Evolutionary conservation across 2,888 invertebrate genomes (phyloP).

Genomic region (Toxonevra muliebris): DNA sequence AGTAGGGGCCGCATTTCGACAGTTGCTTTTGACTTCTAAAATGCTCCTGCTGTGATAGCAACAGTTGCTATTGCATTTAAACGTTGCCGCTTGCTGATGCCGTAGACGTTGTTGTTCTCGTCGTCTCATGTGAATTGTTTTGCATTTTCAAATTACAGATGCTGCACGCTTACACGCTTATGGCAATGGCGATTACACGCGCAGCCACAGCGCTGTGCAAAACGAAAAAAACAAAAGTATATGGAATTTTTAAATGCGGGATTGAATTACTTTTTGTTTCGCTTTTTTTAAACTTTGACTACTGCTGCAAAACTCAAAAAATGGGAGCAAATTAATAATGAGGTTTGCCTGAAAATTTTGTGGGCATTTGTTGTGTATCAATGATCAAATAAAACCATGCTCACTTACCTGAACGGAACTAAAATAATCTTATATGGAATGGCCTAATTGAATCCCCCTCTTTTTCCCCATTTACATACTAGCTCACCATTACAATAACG

Average conservation of each 20-base stretch:
- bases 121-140: background rate
- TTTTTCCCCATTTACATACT: background rate
- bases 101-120: background rate
- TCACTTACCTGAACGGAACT: constrained; percentile 20
- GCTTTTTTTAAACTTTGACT: no score
- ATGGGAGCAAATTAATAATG: no score
- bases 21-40: background rate
- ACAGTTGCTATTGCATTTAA: background rate
- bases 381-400: constrained; percentile 10
- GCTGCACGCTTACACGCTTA: no score
- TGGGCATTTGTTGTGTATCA: background rate
- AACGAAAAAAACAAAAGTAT: background rate
- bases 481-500: constrained; percentile 70
- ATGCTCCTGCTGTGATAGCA: background rate
- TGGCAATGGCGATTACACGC: no score
- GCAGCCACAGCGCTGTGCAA: no score
- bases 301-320: no score
- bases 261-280: background rate
- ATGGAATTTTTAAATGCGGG: background rate
- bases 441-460: no score
- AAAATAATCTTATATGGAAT: no score
- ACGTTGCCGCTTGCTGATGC: no score
- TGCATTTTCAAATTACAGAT: no score
- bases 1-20: no score
- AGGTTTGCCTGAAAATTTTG: background rate